Percentiles rank a stretch among this genome's conserved stretches.
Conservation (phyloP, 2,888 invertebrate genomes). For the Anagyrus pseudococci region DNA sequence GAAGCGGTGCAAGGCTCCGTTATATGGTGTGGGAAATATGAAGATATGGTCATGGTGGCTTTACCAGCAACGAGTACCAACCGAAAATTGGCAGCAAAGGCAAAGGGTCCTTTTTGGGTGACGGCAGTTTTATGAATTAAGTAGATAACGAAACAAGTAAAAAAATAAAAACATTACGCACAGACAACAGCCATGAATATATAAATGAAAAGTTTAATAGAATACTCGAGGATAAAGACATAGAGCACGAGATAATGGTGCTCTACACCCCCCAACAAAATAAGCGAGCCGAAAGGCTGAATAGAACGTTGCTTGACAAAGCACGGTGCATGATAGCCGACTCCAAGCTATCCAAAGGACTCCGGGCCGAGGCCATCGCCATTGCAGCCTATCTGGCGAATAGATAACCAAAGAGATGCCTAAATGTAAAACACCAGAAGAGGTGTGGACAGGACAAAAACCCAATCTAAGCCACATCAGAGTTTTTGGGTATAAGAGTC, state of each 20-base stretch:
- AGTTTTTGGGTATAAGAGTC: background rate
- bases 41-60: constrained; percentile 35
- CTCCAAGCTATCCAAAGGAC: background rate
- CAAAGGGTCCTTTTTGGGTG: background rate
- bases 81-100: background rate
- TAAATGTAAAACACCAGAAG: background rate
- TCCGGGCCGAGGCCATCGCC: constrained; percentile 1
- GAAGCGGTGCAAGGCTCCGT: constrained; percentile 20
- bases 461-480: background rate
- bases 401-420: background rate
- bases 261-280: background rate
- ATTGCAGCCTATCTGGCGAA: background rate
- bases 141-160: too few species aligned
- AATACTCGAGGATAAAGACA: background rate
- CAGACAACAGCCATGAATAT: background rate
- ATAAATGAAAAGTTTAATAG: background rate
- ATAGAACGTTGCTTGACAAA: background rate
- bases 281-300: constrained; percentile 2
- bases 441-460: background rate
- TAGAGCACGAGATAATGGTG: background rate
- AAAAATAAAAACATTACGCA: too few species aligned
- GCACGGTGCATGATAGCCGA: background rate
- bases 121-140: too few species aligned
- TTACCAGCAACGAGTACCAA: background rate
- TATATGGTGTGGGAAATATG: constrained; percentile 39